Evolutionary conservation across 1,140 invertebrate genomes (phyloP).

Genomic region (Caenorhabditis inopinata): DNA sequence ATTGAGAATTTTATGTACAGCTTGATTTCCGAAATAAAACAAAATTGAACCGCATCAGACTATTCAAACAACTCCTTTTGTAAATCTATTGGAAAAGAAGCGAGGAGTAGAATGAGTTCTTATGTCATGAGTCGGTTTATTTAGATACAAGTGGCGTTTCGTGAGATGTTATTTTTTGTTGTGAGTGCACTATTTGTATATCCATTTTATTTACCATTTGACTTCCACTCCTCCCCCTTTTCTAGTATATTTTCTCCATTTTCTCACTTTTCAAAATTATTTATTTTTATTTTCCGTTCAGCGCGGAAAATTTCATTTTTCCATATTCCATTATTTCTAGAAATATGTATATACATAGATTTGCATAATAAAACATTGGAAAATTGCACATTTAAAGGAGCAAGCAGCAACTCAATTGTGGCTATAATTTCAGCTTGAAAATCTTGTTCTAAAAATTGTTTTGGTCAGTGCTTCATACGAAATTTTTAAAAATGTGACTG

Average conservation of each 20-base stretch:
- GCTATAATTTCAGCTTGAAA: no score
- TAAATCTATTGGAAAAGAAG: neutral
- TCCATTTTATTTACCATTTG: constrained; percentile 22
- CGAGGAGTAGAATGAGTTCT: neutral
- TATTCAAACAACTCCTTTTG: neutral
- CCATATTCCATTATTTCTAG: no score
- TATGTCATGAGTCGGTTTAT: constrained; percentile 24
- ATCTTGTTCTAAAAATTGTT: no score
- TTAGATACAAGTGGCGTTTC: constrained; percentile 30
- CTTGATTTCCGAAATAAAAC: no score
- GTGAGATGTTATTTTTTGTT: constrained; percentile 32
- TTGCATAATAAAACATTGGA: no score
- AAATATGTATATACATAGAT: no score
- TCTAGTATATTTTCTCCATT: neutral
- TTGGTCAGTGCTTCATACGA: no score
- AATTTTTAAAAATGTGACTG: no score
- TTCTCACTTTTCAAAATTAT: neutral
- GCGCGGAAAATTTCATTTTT: neutral
- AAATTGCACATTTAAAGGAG: no score
- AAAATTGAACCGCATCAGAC: neutral
- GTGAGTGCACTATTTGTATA: neutral
- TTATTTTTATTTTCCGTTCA: neutral
- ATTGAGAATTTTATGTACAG: no score
- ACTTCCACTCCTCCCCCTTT: neutral
- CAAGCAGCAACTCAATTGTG: no score